Conservation (phyloP, 1,140 invertebrate genomes). For the Coelopa frigida region DNA sequence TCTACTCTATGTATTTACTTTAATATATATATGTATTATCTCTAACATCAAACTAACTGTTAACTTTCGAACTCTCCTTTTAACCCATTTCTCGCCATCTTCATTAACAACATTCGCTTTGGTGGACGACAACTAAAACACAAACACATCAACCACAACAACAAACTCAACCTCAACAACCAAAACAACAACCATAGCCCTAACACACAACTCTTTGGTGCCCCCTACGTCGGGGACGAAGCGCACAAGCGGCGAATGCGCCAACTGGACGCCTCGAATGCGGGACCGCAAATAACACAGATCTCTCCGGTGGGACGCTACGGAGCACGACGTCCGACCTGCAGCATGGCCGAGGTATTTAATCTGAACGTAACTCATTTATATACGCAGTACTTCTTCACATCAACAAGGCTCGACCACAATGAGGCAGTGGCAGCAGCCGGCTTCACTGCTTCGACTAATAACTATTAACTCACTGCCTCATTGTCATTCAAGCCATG, state of each 20-base stretch:
- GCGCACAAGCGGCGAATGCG: constrained; percentile 22
- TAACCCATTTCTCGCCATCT: neutral
- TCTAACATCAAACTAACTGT: too few species aligned
- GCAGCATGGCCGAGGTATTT: constrained; percentile 59
- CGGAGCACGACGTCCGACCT: constrained; percentile 54
- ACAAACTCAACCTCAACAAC: neutral
- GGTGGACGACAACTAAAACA: neutral
- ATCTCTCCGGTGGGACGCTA: constrained; percentile 49
- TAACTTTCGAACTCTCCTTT: too few species aligned
- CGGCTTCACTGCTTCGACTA: too few species aligned
- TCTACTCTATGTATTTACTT: too few species aligned
- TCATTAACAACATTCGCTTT: constrained; percentile 1
- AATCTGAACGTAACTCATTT: neutral
- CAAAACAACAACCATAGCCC: constrained; percentile 23
- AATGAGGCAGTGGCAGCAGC: too few species aligned
- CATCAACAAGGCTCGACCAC: too few species aligned
- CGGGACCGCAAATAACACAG: constrained; percentile 33
- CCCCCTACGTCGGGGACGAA: constrained; percentile 38
- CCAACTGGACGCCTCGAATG: constrained; percentile 12
- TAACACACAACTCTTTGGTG: constrained; percentile 44
- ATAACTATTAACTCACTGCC: too few species aligned
- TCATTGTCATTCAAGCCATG: too few species aligned
- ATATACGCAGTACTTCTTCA: too few species aligned
- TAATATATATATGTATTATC: too few species aligned
- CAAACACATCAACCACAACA: constrained; percentile 3